phyloP scores from a whole-genome alignment of 2,113 vertebrate genomes.

The Dipodomys merriami region DNA sequence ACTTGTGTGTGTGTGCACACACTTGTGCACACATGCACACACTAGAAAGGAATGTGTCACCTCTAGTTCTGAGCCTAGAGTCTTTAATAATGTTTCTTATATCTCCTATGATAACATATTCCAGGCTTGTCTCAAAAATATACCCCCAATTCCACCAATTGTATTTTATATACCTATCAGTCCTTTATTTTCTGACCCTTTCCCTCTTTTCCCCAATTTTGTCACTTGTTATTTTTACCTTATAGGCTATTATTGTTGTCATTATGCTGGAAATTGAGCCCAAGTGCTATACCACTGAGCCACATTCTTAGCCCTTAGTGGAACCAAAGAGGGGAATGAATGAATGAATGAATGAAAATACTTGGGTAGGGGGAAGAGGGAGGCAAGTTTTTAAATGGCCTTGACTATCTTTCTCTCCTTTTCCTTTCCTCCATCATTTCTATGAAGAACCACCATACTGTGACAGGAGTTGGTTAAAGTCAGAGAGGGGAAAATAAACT shows the following conservation, averaged over 20 bases:
- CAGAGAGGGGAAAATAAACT: background rate
- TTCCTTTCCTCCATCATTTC: background rate
- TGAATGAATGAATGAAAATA: background rate
- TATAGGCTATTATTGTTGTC: background rate
- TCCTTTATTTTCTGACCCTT: background rate
- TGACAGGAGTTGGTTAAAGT: background rate
- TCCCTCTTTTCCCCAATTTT: background rate
- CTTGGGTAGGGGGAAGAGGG: background rate
- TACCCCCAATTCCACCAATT: background rate
- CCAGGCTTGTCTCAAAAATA: background rate
- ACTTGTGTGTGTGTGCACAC: too few species aligned
- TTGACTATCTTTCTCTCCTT: background rate
- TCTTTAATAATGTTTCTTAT: background rate
- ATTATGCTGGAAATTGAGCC: too few species aligned
- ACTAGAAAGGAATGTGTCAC: background rate
- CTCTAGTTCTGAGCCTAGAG: background rate
- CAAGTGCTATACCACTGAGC: too few species aligned
- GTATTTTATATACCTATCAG: background rate
- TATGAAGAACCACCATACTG: background rate
- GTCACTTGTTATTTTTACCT: constrained; percentile 33
- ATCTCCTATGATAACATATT: background rate
- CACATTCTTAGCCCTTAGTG: background rate
- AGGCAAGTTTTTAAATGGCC: background rate
- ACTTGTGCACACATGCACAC: background rate
- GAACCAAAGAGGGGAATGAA: background rate